Evolutionary conservation across 2,113 vertebrate genomes (phyloP).

Genomic region (Triplophysa siluroides): DNA sequence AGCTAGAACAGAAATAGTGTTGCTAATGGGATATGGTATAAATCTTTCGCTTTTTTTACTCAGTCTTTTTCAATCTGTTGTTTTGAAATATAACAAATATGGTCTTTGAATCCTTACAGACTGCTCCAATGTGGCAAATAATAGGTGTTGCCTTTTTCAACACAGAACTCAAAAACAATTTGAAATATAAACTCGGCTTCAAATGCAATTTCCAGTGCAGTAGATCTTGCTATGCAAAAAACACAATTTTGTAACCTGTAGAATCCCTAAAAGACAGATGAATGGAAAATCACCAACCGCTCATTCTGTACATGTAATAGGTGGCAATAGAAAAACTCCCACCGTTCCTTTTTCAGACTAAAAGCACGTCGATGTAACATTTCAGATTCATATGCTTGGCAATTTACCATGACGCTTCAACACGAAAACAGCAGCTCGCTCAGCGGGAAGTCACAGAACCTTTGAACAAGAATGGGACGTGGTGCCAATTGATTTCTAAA

Average conservation of each 20-base stretch:
- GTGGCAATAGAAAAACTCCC: neutral
- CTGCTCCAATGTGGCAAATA: neutral
- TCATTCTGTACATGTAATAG: neutral
- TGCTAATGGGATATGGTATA: constrained; percentile 71
- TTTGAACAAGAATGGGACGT: constrained; percentile 1
- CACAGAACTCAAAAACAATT: neutral
- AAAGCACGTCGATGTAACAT: neutral
- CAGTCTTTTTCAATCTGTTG: constrained; percentile 37
- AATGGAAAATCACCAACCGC: neutral
- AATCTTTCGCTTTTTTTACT: constrained; percentile 7
- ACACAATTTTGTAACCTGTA: neutral
- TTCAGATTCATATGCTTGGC: constrained; percentile 7
- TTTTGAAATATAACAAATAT: constrained; percentile 42
- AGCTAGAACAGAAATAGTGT: constrained; percentile 75
- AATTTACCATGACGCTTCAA: constrained; percentile 1
- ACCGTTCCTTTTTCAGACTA: neutral
- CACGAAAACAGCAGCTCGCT: constrained; percentile 18
- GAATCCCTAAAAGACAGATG: neutral
- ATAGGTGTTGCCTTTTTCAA: neutral
- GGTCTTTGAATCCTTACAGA: neutral
- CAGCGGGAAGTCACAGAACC: constrained; percentile 17
- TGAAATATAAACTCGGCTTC: neutral
- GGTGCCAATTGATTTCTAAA: constrained; percentile 25
- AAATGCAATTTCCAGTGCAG: neutral
- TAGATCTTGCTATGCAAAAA: neutral